phyloP scores from a whole-genome alignment of 1,140 invertebrate species.

The Lasaia peninsularis region DNA sequence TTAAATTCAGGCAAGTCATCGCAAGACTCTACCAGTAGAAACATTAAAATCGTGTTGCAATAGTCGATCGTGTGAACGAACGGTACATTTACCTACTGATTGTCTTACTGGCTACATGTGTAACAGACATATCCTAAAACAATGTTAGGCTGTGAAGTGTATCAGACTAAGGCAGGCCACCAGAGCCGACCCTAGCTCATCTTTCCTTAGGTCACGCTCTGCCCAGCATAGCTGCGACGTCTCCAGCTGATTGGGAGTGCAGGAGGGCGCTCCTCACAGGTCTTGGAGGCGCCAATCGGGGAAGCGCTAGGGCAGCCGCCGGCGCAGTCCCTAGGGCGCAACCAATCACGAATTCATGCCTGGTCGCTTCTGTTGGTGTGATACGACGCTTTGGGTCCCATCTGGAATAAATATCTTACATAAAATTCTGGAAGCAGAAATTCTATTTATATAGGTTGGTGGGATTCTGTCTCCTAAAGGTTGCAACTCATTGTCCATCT shows the following conservation, averaged over 20 bases:
- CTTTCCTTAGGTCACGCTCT: constrained; percentile 76
- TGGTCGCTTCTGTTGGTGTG: constrained; percentile 92
- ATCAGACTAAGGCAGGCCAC: constrained; percentile 34
- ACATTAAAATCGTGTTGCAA: too few relatives aligned
- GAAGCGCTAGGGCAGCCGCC: constrained; percentile 39
- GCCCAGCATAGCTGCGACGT: constrained; percentile 79
- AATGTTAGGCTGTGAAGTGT: background rate
- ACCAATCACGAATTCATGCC: constrained; percentile 85
- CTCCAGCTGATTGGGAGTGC: constrained; percentile 79
- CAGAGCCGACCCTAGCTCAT: constrained; percentile 42
- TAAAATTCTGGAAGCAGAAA: too few relatives aligned
- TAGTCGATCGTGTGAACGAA: too few relatives aligned
- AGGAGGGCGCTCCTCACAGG: constrained; percentile 67
- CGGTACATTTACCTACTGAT: background rate
- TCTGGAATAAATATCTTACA: constrained; percentile 65
- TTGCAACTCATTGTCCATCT: too few relatives aligned
- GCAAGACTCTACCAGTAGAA: too few relatives aligned
- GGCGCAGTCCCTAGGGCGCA: constrained; percentile 43
- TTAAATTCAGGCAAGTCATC: too few relatives aligned
- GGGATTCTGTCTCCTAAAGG: too few relatives aligned
- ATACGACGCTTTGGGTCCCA: constrained; percentile 96
- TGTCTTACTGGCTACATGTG: background rate
- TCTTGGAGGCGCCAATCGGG: constrained; percentile 49
- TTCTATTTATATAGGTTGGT: background rate
- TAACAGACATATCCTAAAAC: background rate